These are phyloP conservation scores for Ploceus nigricollis DNA, from an alignment of 2,113 vertebrate genomes.

Conservation along the genomic window DNA sequence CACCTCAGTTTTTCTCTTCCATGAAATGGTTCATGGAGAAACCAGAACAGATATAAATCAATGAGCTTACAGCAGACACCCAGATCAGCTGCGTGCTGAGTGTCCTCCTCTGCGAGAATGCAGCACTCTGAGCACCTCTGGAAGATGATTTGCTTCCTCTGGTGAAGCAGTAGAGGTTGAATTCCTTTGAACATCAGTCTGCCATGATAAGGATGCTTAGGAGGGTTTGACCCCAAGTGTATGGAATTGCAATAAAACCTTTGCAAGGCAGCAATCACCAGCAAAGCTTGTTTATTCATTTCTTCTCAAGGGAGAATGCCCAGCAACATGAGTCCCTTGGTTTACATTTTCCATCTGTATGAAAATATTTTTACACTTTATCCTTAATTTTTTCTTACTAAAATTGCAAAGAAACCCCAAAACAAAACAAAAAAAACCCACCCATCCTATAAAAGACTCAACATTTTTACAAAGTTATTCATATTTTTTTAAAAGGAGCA, in stretches of 20 bases:
- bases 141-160: not conserved
- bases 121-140: not conserved
- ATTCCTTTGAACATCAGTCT: not conserved
- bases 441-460: not conserved
- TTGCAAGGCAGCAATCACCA: not conserved
- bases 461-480: not conserved
- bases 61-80: not conserved
- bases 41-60: not conserved
- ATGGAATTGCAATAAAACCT: not conserved
- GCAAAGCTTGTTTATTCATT: not conserved
- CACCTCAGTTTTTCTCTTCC: not conserved
- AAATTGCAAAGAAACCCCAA: not conserved
- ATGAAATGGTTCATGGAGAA: not conserved
- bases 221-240: not conserved
- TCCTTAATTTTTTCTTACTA: not conserved
- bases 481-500: not conserved
- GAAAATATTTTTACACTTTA: not conserved
- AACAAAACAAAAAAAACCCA: not conserved
- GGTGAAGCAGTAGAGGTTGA: not conserved
- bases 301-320: not conserved
- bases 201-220: not conserved
- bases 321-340: fast-evolving
- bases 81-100: not conserved
- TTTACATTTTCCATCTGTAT: fast-evolving
- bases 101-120: not conserved